These are phyloP conservation scores for Neomorphus geoffroyi DNA, from an alignment of 2,797 vertebrate species.

Conservation along the genomic window DNA sequence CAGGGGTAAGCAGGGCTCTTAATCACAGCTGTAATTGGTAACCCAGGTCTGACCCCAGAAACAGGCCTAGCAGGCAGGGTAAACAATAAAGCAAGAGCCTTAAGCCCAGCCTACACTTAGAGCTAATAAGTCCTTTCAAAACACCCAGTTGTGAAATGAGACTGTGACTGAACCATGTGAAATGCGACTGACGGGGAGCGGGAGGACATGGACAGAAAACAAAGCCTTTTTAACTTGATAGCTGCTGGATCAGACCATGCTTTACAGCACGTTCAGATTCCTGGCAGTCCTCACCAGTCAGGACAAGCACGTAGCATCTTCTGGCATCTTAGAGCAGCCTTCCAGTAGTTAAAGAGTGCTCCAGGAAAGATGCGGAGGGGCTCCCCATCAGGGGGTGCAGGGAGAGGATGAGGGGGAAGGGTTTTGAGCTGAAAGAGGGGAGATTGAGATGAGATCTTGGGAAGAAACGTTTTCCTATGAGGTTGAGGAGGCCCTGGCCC, in stretches of 20 bases:
- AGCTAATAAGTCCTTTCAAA: not conserved
- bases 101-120: not conserved
- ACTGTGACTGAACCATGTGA: not conserved
- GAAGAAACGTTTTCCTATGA: no score
- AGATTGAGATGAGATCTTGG: no score
- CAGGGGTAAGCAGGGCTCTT: constrained; percentile 8
- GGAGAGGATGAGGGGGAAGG: no score
- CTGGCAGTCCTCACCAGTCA: accelerated
- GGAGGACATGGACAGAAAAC: not conserved
- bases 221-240: not conserved
- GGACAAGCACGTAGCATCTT: not conserved
- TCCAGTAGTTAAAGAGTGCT: no score
- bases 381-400: no score
- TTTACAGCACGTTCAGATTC: not conserved
- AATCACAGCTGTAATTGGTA: constrained; percentile 31
- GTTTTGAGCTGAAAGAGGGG: no score
- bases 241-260: not conserved
- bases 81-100: constrained; percentile 25
- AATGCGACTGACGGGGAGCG: not conserved
- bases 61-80: constrained; percentile 29
- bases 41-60: constrained; percentile 47
- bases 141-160: not conserved
- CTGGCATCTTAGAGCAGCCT: no score
- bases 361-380: no score
- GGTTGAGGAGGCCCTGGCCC: no score